Conservation (phyloP, 1,140 invertebrate genomes). For the Plodia interpunctella region DNA sequence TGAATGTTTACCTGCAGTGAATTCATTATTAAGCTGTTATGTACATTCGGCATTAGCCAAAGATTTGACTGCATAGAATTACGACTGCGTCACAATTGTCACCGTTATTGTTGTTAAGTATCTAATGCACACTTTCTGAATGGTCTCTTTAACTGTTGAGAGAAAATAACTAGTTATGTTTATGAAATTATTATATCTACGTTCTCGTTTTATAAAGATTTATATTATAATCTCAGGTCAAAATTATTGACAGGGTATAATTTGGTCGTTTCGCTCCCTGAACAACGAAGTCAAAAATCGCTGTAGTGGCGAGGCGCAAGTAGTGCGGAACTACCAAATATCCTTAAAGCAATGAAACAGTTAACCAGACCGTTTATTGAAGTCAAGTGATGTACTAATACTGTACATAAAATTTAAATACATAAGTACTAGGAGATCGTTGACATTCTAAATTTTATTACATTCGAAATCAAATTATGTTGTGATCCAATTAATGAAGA, state of each 20-base stretch:
- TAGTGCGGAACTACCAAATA: too few relatives aligned
- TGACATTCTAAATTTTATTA: slow-evolving; percentile 57
- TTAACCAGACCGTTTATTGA: neutral
- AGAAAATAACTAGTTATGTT: too few relatives aligned
- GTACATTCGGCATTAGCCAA: slow-evolving; percentile 38
- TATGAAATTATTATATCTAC: neutral
- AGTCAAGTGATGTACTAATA: slow-evolving; percentile 14
- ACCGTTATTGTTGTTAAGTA: slow-evolving; percentile 25
- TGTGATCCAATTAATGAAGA: slow-evolving; percentile 24
- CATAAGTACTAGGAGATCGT: slow-evolving; percentile 33
- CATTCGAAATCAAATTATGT: slow-evolving; percentile 26
- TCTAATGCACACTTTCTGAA: slow-evolving; percentile 13
- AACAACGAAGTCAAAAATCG: too few relatives aligned
- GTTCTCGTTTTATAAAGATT: too few relatives aligned
- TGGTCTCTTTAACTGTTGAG: neutral
- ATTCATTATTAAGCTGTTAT: slow-evolving; percentile 8
- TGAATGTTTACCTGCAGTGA: slow-evolving; percentile 5
- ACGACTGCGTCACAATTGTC: slow-evolving; percentile 28
- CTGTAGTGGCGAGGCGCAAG: too few relatives aligned
- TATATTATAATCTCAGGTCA: neutral
- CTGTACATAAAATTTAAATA: slow-evolving; percentile 40
- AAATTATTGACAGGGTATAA: neutral
- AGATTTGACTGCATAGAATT: slow-evolving; percentile 74
- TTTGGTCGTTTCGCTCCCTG: too few relatives aligned
- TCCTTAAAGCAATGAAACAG: neutral